A percentile compares a stretch with the other conserved stretches of the same genome.
These are phyloP conservation scores for Ailuropoda melanoleuca DNA, from an alignment of 2,113 vertebrate genomes.

Conservation along the genomic window DNA sequence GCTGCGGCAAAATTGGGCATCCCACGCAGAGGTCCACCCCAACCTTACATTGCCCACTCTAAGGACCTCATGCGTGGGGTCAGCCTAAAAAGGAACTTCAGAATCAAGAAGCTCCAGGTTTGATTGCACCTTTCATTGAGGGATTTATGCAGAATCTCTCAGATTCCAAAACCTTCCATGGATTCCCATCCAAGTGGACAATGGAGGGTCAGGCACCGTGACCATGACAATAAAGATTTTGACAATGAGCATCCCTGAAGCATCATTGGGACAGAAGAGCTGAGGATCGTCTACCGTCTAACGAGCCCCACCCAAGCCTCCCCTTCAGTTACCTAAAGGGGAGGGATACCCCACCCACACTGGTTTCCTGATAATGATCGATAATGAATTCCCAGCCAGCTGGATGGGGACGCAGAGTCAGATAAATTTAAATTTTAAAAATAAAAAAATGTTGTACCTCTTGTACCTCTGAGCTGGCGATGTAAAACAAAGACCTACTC, in stretches of 20 bases:
- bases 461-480: background rate
- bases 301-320: background rate
- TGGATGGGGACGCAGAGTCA: background rate
- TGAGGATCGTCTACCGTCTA: background rate
- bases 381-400: background rate
- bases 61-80: accelerated
- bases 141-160: background rate
- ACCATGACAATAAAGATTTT: too few relatives aligned
- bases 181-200: background rate
- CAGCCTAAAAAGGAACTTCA: background rate
- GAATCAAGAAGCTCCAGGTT: background rate
- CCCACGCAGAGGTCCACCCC: background rate
- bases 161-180: background rate
- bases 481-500: background rate
- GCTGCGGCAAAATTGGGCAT: background rate
- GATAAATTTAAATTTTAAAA: background rate
- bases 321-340: too few relatives aligned
- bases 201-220: too few relatives aligned
- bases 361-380: background rate
- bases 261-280: background rate
- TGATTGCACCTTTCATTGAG: accelerated
- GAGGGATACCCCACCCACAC: background rate
- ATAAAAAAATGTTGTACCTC: background rate
- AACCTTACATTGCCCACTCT: accelerated
- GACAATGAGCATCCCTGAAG: background rate